Evolutionary conservation across 2,888 invertebrate genomes (phyloP).

Genomic region (Hypomecis atomaria): DNA sequence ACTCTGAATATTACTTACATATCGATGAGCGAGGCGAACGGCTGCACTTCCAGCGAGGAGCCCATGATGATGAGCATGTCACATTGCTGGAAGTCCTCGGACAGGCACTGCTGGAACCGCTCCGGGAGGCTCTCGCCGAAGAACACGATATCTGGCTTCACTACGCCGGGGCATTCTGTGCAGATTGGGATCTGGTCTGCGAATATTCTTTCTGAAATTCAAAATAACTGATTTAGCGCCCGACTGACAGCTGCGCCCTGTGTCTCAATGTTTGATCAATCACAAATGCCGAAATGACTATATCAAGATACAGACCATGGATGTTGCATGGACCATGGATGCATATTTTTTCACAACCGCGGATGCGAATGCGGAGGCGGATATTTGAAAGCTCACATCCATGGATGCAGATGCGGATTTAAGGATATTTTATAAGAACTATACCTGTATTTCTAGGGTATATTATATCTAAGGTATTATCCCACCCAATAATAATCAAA

Average conservation of each 20-base stretch:
- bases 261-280: no score
- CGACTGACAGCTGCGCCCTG: not conserved
- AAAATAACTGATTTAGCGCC: not conserved
- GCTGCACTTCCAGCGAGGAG: slow-evolving; percentile 96
- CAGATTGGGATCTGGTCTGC: slow-evolving; percentile 91
- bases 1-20: slow-evolving; percentile 80
- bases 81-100: slow-evolving; percentile 92
- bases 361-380: no score
- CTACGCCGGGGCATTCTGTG: slow-evolving; percentile 89
- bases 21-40: slow-evolving; percentile 95
- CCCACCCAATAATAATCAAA: no score
- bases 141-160: slow-evolving; percentile 98
- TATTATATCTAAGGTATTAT: no score
- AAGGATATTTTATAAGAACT: no score
- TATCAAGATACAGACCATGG: no score
- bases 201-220: slow-evolving; percentile 86
- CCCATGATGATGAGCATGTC: slow-evolving; percentile 98
- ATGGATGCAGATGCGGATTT: no score
- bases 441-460: no score
- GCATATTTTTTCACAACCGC: no score
- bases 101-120: slow-evolving; percentile 88
- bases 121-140: slow-evolving; percentile 96
- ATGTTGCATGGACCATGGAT: no score
- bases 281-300: no score
- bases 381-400: no score